phyloP scores from a whole-genome alignment of 2,113 vertebrate species.

The Festucalex cinctus region DNA sequence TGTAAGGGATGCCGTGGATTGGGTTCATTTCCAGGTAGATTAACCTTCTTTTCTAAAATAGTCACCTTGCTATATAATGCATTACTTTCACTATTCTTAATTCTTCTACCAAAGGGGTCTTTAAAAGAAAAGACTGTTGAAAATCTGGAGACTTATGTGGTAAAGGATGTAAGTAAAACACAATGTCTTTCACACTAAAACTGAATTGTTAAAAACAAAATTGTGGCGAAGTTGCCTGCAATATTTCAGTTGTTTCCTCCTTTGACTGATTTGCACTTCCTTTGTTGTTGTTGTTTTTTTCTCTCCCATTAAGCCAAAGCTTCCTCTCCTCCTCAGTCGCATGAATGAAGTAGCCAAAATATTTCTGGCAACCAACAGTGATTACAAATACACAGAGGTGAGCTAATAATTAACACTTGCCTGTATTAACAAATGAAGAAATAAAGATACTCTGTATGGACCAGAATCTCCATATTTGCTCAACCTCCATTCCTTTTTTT shows the following conservation, averaged over 20 bases:
- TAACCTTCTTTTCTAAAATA: conserved; percentile 10
- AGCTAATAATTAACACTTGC: conserved; percentile 59
- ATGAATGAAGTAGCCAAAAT: conserved; percentile 98
- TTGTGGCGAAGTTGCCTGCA: too few species aligned
- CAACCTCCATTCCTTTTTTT: too few species aligned
- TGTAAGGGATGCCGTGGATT: conserved; percentile 95
- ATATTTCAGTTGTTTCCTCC: neutral
- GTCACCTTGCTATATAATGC: too few species aligned
- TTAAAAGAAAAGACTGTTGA: conserved; percentile 97
- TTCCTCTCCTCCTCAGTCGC: conserved; percentile 91
- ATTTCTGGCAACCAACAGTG: conserved; percentile 97
- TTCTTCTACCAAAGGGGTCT: conserved; percentile 74
- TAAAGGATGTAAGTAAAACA: conserved; percentile 89
- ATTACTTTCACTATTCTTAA: too few species aligned
- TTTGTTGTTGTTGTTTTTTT: neutral
- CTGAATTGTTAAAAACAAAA: too few species aligned
- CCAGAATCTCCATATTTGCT: too few species aligned
- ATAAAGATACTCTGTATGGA: too few species aligned
- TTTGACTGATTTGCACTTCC: conserved; percentile 4
- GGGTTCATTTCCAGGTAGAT: conserved; percentile 96
- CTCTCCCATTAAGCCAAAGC: conserved; percentile 79
- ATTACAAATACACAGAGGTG: conserved; percentile 97
- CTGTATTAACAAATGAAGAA: too few species aligned
- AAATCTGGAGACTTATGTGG: conserved; percentile 94
- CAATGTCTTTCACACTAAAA: too few species aligned